Percentiles rank a stretch among this genome's conserved stretches.
These are phyloP conservation scores for Plotosus lineatus DNA, from an alignment of 2,113 vertebrate species.

Conservation along the genomic window DNA sequence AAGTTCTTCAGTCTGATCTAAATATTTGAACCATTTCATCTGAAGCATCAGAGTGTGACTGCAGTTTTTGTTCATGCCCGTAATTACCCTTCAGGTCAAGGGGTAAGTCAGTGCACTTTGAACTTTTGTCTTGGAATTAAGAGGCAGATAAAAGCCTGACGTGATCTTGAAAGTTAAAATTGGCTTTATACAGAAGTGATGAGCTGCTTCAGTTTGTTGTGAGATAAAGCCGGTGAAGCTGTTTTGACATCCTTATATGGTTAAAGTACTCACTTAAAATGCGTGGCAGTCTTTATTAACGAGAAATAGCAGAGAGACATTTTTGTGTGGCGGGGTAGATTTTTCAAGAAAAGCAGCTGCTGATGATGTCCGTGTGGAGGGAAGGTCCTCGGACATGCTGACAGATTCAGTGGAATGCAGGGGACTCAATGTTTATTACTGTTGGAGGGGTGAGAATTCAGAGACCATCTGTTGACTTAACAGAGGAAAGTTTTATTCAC, in stretches of 20 bases:
- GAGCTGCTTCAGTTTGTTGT: neutral
- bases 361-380: neutral
- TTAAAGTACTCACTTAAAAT: constrained; percentile 13
- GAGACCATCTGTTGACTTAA: constrained; percentile 37
- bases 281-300: constrained; percentile 6
- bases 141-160: constrained; percentile 2
- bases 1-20: constrained; percentile 53
- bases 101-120: constrained; percentile 47
- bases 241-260: constrained; percentile 14
- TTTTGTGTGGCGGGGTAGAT: neutral
- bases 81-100: constrained; percentile 53
- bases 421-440: constrained; percentile 61
- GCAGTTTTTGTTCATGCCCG: constrained; percentile 45
- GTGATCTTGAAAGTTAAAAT: constrained; percentile 18
- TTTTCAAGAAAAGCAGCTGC: constrained; percentile 6
- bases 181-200: neutral
- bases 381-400: constrained; percentile 21
- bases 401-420: constrained; percentile 58
- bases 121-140: constrained; percentile 24
- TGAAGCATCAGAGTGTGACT: neutral
- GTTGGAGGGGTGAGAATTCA: constrained; percentile 58
- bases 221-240: neutral
- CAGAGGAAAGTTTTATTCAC: neutral
- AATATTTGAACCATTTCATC: constrained; percentile 31
- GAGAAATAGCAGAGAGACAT: neutral